Base-by-base conservation (phyloP, 2,113 vertebrate genomes). In the Zingel zingel region DNA sequence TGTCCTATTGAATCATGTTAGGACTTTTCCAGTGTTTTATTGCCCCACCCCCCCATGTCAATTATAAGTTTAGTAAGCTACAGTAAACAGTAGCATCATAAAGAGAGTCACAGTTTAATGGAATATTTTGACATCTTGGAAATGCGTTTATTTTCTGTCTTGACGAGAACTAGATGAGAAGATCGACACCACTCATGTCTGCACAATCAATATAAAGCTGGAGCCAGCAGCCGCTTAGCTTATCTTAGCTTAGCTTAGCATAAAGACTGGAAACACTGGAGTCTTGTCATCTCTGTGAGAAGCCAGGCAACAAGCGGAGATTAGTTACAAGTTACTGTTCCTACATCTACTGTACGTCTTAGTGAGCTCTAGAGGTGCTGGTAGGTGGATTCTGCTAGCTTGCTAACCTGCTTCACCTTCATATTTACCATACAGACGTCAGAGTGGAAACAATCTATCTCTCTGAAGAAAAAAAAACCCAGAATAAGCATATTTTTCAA, bases 21-120 rank as follows among this genome's bases (percentile, higher is more conserved):
- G 4, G 21, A 62, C 57, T 45, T 50, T 77, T 78, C n/a, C n/a
- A 75, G 63, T 82, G 64, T 86, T 73, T 51, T 67, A 53, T 59
- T 65, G 50, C 16, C 5, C 33, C 33, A 4, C 30, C 33, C 30
- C 33, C 33, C 33, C 33, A 33, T 11, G 14, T 50, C 2, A 23
- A 14, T 59, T 21, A 1, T 4, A 59, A 61, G 47, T 59, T 10
- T 43, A 62, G 8, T 25, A 48, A 69, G 50, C 77, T 63, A 56
- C 56, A 77, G 47, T 51, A 11, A 45, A 25, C 11, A 27, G 45
- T 33, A 30, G 39, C n/a, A 14, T 56, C 43, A 8, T 39, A 47
- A 33, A 36, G 36, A 53, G 56, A 70, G 45, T 69, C 43, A 43
- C 66, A 23, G 15, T 74, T 57, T 27, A 15, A 61, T 61, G 25